Evolutionary conservation across 2,797 vertebrate species (phyloP).

Genomic region (Discoglossus pictus): DNA sequence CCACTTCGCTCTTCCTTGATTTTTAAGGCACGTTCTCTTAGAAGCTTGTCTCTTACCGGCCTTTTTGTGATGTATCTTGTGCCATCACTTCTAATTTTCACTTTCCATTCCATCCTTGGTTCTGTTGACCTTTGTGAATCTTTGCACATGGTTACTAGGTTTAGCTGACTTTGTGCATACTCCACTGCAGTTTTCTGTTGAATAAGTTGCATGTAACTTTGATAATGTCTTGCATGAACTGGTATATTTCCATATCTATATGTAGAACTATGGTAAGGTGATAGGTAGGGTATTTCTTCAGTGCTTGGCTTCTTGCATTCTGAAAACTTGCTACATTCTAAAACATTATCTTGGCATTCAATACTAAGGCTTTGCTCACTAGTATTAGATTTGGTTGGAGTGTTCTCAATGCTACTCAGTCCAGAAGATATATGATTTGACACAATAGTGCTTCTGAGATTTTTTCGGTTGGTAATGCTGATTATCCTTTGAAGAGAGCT

Average conservation of each 20-base stretch:
- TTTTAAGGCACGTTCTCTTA: slow-evolving; percentile 92
- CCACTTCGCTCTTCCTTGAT: slow-evolving; percentile 95
- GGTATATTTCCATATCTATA: slow-evolving; percentile 85
- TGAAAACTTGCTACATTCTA: slow-evolving; percentile 67
- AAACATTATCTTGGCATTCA: slow-evolving; percentile 67
- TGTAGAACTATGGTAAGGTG: slow-evolving; percentile 85
- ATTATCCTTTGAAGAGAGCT: slow-evolving; percentile 88
- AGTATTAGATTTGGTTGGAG: slow-evolving; percentile 69
- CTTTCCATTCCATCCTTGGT: slow-evolving; percentile 97
- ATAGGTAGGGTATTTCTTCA: slow-evolving; percentile 84
- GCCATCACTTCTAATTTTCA: slow-evolving; percentile 92
- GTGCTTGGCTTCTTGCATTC: slow-evolving; percentile 64
- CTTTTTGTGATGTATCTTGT: slow-evolving; percentile 95
- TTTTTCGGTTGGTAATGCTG: slow-evolving; percentile 89
- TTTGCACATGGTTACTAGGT: slow-evolving; percentile 84
- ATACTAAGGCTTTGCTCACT: slow-evolving; percentile 70
- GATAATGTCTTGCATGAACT: slow-evolving; percentile 89
- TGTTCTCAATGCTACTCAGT: slow-evolving; percentile 64
- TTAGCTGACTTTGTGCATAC: slow-evolving; percentile 91
- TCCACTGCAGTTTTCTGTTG: slow-evolving; percentile 93
- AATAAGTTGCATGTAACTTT: slow-evolving; percentile 96
- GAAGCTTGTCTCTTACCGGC: slow-evolving; percentile 90
- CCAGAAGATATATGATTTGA: slow-evolving; percentile 61
- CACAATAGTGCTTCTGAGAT: slow-evolving; percentile 76
- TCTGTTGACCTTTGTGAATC: slow-evolving; percentile 76